Evolutionary conservation across 2,113 vertebrate genomes (phyloP), one percentile per base, ranked within the genome.

Genomic region (Paramormyrops kingsleyae): DNA sequence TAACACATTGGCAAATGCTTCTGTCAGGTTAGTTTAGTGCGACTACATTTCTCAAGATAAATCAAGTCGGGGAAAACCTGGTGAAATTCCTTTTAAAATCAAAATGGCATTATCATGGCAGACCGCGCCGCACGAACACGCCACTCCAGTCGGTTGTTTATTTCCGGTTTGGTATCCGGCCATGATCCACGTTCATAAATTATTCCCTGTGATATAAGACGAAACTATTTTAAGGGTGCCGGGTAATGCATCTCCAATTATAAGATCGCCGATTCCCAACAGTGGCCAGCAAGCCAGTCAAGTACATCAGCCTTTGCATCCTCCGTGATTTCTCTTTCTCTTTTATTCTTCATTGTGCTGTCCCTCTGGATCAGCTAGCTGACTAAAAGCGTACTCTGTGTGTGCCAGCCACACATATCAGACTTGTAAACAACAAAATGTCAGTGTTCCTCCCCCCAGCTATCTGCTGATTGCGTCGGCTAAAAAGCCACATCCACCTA

Each of bases 101-200:
- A 70, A 70, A 27, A 70, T 31, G 7, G 21, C 42, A n/a, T 47
- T 84, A 84, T 84, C 44, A 84, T 24, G 19, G 83, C 19, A 47
- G 24, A 46, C 15, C 42, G 24, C n/a, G 39, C 47, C 13, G 47
- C 5, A 52, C 12, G 13, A 87, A 53, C 49, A 49, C n/a, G 17
- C 85, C 44, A 83, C 83, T 46, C 44, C 2, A 87, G 50, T 87
- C 49, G 50, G n/a, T 53, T 87, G 85, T 87, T 87, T 56, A 52
- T 53, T 87, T 86, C 84, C 84, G 84, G 49, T 31, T 46, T 39
- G 85, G 85, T 87, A 39, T 87, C 85, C 85, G 85, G 85, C 49
- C 50, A 87, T 19, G 85, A 87, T 56, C 47, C 85, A 87, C 50
- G 10, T 53, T 87, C 85, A 87, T 87, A 52, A 87, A 87, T 53